Base-by-base conservation (phyloP, 2,113 vertebrate genomes). In the Phycodurus eques region DNA sequence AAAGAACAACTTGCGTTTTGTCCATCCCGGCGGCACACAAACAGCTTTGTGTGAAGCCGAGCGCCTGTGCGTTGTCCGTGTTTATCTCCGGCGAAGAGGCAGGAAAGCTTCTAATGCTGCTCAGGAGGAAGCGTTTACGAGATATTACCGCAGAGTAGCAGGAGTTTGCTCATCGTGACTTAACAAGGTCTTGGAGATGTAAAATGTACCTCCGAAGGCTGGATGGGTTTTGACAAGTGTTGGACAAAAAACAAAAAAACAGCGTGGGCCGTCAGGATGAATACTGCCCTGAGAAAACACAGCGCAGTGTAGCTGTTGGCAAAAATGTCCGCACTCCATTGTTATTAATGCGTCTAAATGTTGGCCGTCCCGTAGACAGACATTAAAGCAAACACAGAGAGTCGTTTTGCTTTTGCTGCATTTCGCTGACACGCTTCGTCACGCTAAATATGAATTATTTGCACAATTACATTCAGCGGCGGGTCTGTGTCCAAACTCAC, bases 1-100 rank as follows among this genome's bases (percentile, higher is more conserved):
- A 73, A 84, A 83, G 85, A 86, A 89, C 86, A 88, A 77, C 78
- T 69, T 76, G 67, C 72, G 72, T 87, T 88, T 86, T 88, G 82
- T 86, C 70, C 27, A 6, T 66, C 22, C 71, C 63, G 2, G 70
- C 68, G 70, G 71, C 68, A 69, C 78, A 81, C 83, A 83, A 83
- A 74, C 81, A 71, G 62, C 65, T 56, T 63, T 43, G 61, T 63
- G 61, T 19, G 15, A 19, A 62, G 3, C 51, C 14, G 51, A n/a
- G 19, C 51, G 8, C 51, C 51, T n/a, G 19, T 10, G 53, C 10
- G 53, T 56, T 56, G 76, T 68, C 67, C 64, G 51, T 83, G 13
- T 74, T 83, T 78, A 84, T 85, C 80, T 76, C 51, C 78, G 77
- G 76, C 53, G 53, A 22, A 19, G 53, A 56, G 53, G 20, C 56